These are phyloP conservation scores for Cervus canadensis DNA, from an alignment of 2,113 vertebrate genomes.

Conservation along the genomic window DNA sequence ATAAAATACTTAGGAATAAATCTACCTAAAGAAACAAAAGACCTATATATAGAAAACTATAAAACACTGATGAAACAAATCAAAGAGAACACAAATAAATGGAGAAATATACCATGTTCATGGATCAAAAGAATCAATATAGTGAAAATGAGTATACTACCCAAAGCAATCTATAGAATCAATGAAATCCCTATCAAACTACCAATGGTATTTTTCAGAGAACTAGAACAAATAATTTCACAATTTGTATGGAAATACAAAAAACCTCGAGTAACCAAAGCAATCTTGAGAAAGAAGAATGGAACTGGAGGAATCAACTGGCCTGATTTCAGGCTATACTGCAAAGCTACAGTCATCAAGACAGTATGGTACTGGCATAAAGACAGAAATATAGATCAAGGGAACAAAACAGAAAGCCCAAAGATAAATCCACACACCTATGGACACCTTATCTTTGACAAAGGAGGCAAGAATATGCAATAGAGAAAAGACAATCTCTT, in stretches of 20 bases:
- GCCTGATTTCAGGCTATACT: neutral
- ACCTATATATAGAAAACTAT: neutral
- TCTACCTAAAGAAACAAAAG: neutral
- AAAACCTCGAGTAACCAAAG: neutral
- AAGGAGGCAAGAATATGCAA: neutral
- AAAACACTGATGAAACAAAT: neutral
- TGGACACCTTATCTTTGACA: neutral
- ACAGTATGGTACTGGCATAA: neutral
- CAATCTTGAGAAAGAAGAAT: neutral
- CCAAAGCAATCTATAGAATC: neutral
- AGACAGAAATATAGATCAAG: neutral
- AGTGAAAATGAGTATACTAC: neutral
- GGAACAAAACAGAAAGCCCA: neutral
- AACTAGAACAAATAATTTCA: neutral
- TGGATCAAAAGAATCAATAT: neutral
- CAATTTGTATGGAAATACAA: neutral
- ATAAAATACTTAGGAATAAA: neutral
- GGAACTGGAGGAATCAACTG: neutral
- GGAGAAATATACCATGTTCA: neutral
- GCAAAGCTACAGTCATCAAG: neutral
- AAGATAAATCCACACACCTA: neutral
- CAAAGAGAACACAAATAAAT: neutral
- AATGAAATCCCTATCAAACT: neutral
- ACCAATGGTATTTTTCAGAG: neutral
- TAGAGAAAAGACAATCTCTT: neutral